Evolutionary conservation across 2,888 invertebrate genomes (phyloP).

Genomic region (Galerucella calmariensis): DNA sequence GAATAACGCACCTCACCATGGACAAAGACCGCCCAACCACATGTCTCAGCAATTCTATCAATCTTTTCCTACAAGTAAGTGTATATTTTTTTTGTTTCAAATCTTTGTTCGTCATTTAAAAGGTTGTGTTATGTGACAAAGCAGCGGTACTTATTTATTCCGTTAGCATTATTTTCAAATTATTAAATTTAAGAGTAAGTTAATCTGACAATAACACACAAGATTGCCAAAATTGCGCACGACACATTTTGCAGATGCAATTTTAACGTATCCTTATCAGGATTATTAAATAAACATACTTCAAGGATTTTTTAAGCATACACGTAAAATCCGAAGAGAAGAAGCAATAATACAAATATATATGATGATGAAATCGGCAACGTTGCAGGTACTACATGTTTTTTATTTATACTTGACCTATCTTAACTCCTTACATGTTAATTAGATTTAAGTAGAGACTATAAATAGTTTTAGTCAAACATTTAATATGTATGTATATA

Average conservation of each 20-base stretch:
- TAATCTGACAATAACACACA: slow-evolving; percentile 20
- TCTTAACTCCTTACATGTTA: slow-evolving; percentile 14
- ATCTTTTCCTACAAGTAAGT: slow-evolving; percentile 59
- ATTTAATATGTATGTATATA: not conserved
- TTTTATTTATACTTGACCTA: slow-evolving; percentile 23
- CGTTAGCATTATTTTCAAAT: not conserved
- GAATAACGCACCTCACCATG: slow-evolving; percentile 53
- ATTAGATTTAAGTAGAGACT: slow-evolving; percentile 1
- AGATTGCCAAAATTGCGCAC: slow-evolving; percentile 28
- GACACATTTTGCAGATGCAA: slow-evolving; percentile 27
- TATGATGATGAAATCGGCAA: slow-evolving; percentile 9
- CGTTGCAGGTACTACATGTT: slow-evolving; percentile 16
- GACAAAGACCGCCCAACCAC: slow-evolving; percentile 53
- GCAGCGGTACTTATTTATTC: too few species aligned
- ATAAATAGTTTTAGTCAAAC: not conserved
- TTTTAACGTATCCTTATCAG: slow-evolving; percentile 25
- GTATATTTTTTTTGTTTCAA: not conserved
- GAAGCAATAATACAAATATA: slow-evolving; percentile 12
- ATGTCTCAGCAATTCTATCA: slow-evolving; percentile 58
- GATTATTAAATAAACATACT: slow-evolving; percentile 18
- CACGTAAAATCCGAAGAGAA: slow-evolving; percentile 16
- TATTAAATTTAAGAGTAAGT: slow-evolving; percentile 8
- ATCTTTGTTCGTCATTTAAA: not conserved
- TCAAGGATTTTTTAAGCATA: slow-evolving; percentile 26
- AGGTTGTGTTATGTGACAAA: not conserved